A percentile compares a stretch with the other conserved stretches of the same genome.
Evolutionary conservation across 2,888 invertebrate genomes (phyloP).

Genomic region (Netelia fuscicornis): DNA sequence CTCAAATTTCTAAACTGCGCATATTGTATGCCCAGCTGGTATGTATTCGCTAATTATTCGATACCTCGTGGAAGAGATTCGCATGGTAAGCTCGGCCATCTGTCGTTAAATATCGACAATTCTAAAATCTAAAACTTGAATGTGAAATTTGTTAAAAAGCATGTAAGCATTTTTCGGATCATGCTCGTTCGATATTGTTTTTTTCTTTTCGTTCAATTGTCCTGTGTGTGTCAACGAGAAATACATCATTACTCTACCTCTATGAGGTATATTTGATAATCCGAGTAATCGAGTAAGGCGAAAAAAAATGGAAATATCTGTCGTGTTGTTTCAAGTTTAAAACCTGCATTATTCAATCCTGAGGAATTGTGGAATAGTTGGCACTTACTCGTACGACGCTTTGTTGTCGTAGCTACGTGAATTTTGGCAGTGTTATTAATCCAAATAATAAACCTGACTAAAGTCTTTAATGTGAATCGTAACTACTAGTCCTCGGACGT

Average conservation of each 20-base stretch:
- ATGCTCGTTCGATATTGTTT: conserved; percentile 51
- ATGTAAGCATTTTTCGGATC: conserved; percentile 51
- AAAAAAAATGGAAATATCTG: conserved; percentile 23
- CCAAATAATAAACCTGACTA: conserved; percentile 81
- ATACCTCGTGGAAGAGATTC: conserved; percentile 59
- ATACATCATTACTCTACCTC: conserved; percentile 17
- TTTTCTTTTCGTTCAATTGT: conserved; percentile 38
- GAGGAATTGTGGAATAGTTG: conserved; percentile 53
- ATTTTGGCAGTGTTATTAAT: conserved; percentile 74
- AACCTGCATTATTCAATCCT: conserved; percentile 24
- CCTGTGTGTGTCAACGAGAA: conserved; percentile 49
- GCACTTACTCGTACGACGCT: conserved; percentile 56
- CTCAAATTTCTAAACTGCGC: conserved; percentile 37
- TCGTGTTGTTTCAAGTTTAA: conserved; percentile 7
- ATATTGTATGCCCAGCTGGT: conserved; percentile 21
- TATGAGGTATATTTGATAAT: conserved; percentile 43
- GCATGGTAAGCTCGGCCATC: conserved; percentile 49
- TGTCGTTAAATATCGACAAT: conserved; percentile 45
- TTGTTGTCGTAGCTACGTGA: conserved; percentile 39
- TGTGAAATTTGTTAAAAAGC: conserved; percentile 60
- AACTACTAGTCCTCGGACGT: conserved; percentile 91
- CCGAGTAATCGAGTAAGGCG: conserved; percentile 13
- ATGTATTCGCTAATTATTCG: conserved; percentile 47
- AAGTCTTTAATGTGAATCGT: conserved; percentile 87
- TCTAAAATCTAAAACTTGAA: conserved; percentile 40